These are phyloP conservation scores for Apogon hyalosoma DNA, from an alignment of 2,797 vertebrate species.

Conservation along the genomic window DNA sequence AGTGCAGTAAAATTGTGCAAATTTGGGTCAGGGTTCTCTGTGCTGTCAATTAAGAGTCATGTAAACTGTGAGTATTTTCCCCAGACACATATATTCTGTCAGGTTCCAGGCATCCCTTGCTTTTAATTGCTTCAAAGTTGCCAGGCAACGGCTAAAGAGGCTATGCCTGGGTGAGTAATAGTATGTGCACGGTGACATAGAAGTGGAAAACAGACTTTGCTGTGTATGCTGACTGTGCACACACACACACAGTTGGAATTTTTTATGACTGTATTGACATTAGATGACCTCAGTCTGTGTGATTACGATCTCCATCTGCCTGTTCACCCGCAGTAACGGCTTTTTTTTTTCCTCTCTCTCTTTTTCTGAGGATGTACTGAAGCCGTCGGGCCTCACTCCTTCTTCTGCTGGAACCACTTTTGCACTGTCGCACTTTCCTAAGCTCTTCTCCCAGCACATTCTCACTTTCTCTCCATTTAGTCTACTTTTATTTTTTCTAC, in stretches of 20 bases:
- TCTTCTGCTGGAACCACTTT: conserved; percentile 28
- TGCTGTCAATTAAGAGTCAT: conserved; percentile 57
- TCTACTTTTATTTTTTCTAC: neutral
- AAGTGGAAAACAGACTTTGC: conserved; percentile 18
- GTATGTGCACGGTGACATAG: conserved; percentile 13
- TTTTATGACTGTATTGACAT: conserved; percentile 40
- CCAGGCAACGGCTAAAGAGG: conserved; percentile 64
- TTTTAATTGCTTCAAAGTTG: conserved; percentile 69
- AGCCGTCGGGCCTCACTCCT: neutral
- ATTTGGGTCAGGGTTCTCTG: conserved; percentile 55
- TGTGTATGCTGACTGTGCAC: neutral
- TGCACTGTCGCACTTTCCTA: conserved; percentile 24
- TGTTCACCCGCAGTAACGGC: conserved; percentile 10
- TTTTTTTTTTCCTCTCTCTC: no score
- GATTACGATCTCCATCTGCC: conserved; percentile 48
- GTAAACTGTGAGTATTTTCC: conserved; percentile 48
- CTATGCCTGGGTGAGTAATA: conserved; percentile 36
- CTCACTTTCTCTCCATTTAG: conserved; percentile 22
- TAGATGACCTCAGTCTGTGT: conserved; percentile 43
- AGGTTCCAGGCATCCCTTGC: conserved; percentile 18
- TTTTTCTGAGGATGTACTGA: no score
- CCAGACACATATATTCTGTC: conserved; percentile 48
- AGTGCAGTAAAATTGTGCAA: conserved; percentile 29
- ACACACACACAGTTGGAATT: neutral
- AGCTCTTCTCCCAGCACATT: conserved; percentile 7